Evolutionary conservation across 53 echinoderm and acorn worm genomes (phyloP).

Genomic region (Henricia sp.): DNA sequence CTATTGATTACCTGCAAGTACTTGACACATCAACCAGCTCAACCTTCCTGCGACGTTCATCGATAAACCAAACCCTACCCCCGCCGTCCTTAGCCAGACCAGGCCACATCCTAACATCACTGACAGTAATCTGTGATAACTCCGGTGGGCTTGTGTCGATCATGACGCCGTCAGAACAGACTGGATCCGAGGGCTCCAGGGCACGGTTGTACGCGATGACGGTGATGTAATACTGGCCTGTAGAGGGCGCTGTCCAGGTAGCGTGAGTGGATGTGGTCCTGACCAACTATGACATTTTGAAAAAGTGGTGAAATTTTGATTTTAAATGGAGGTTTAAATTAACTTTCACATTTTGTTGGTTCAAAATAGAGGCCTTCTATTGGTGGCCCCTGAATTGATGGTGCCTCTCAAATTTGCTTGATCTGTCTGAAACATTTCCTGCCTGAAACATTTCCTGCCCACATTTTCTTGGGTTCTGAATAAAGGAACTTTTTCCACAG

Average conservation of each 20-base stretch:
- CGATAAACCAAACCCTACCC: conserved; percentile 40
- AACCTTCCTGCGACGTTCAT: conserved; percentile 10
- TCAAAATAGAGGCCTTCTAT: not conserved
- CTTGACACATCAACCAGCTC: conserved; percentile 25
- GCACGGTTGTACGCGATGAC: conserved; percentile 60
- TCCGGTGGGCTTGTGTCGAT: conserved; percentile 42
- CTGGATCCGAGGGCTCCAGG: conserved; percentile 40
- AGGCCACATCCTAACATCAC: conserved; percentile 23
- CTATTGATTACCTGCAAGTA: conserved; percentile 45
- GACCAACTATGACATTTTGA: conserved; percentile 10
- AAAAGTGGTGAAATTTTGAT: not conserved
- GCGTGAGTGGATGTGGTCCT: conserved; percentile 48
- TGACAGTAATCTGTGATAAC: conserved; percentile 22
- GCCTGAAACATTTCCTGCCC: no score
- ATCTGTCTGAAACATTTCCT: no score
- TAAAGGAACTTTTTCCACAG: no score
- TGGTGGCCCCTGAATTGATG: no score
- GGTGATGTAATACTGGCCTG: conserved; percentile 39
- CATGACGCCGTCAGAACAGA: conserved; percentile 55
- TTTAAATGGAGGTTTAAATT: not conserved
- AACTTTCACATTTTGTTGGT: not conserved
- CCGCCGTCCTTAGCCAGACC: conserved; percentile 31
- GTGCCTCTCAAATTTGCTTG: no score
- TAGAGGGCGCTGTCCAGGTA: conserved; percentile 47
- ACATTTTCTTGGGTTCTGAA: no score